Base-by-base conservation (phyloP, 2,888 invertebrate genomes). In the Catotricha subobsoleta region DNA sequence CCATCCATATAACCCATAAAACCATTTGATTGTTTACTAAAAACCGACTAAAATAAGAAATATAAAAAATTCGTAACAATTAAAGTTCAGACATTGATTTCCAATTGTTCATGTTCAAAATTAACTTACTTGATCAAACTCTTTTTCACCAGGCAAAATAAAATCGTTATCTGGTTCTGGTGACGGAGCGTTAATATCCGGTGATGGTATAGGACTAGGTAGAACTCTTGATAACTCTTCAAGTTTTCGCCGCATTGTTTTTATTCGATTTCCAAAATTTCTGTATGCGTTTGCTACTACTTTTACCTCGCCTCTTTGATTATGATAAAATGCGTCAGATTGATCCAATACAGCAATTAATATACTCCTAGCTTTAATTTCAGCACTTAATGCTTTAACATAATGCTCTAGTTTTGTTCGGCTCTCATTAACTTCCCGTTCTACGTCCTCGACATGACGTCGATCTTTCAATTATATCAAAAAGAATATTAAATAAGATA, bases 281-380 rank as follows among this genome's bases (percentile, higher is more conserved):
- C 84, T 86, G 58, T 94, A 95, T 2, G 95, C 94, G 90, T 92
- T 55, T 13, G 43, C 30, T 20, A 95, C 94, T 46, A 94, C 80
- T 69, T 90, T 91, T 12, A 94, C 94, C 67, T 97, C 95, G 6
- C 84, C 82, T 45, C 82, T 71, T 58, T 95, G 94, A 15, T 80
- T 82, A 30, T 84, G 80, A 57, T 92, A 86, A 62, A 87, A 91
- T 45, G 79, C 74, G 51, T 83, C 80, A 4, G 88, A 84, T 34
- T 82, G 79, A 41, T 80, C 76, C 37, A 94, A 62, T 27, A 82
- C 62, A 5, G 81, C 77, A 40, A 92, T 66, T 37, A 95, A 67
- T 3, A 79, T 70, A 48, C 74, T 77, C 46, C 91, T 69, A 36
- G 86, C 81, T 43, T 79, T 76, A 20, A 90, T 80, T 64, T 91